Conservation (phyloP, 2,888 invertebrate species). For the Coelinius sp. region DNA sequence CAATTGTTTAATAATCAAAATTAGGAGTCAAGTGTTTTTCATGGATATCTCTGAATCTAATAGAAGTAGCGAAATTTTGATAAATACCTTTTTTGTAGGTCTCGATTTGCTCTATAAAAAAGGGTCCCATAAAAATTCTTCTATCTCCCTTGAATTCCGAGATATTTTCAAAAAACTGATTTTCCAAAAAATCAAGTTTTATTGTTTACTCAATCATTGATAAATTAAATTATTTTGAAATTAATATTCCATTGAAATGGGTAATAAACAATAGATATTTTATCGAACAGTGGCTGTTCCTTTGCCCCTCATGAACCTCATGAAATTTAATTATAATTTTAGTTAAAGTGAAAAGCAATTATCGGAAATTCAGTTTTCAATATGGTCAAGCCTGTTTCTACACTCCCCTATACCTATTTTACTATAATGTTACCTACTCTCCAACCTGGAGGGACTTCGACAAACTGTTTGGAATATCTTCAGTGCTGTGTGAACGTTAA, state of each 20-base stretch:
- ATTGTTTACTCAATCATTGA: neutral
- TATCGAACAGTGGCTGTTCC: neutral
- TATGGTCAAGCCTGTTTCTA: slow-evolving; percentile 56
- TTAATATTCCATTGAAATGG: neutral
- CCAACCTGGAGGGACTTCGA: neutral
- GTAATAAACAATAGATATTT: slow-evolving; percentile 1
- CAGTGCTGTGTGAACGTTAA: slow-evolving; percentile 6
- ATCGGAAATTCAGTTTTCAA: slow-evolving; percentile 66
- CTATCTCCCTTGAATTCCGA: neutral
- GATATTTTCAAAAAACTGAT: neutral
- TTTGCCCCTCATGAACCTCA: slow-evolving; percentile 39
- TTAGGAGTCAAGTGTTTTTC: too few species aligned
- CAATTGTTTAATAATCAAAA: too few species aligned
- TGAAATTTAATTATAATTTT: slow-evolving; percentile 69
- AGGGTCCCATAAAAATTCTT: too few species aligned
- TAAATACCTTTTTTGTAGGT: too few species aligned
- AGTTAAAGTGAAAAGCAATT: slow-evolving; percentile 66
- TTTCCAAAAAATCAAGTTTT: neutral
- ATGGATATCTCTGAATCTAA: too few species aligned
- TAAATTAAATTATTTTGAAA: neutral
- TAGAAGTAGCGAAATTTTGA: too few species aligned
- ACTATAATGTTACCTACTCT: neutral
- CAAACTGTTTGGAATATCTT: slow-evolving; percentile 40
- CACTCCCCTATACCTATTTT: neutral
- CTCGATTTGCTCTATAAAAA: too few species aligned